These are phyloP conservation scores for Microctonus aethiopoides DNA, from an alignment of 2,888 invertebrate genomes.

Conservation along the genomic window DNA sequence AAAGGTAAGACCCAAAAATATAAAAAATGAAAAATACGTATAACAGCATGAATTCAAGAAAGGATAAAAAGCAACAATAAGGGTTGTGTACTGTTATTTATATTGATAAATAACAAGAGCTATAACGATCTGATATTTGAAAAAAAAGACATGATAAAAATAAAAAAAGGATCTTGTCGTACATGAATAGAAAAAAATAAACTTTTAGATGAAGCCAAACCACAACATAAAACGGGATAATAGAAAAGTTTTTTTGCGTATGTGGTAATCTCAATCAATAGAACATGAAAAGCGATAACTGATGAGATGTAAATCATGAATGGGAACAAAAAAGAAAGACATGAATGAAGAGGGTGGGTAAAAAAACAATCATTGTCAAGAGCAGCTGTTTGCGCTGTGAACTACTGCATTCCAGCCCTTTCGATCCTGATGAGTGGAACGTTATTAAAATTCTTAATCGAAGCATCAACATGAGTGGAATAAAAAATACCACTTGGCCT, in stretches of 20 bases:
- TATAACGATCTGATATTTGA: neutral
- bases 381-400: slow-evolving; percentile 10
- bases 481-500: slow-evolving; percentile 11
- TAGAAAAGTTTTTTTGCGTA: neutral
- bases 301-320: neutral
- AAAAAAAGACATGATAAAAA: neutral
- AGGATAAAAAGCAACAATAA: neutral
- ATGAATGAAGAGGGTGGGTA: neutral
- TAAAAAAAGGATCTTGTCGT: neutral
- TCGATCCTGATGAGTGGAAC: slow-evolving; percentile 19
- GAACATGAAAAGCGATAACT: neutral
- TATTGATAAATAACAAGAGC: neutral
- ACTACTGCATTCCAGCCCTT: slow-evolving; percentile 21
- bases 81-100: neutral
- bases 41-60: neutral
- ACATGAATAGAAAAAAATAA: neutral
- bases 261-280: neutral
- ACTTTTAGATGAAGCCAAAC: neutral
- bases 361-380: slow-evolving; percentile 14
- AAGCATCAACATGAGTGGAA: slow-evolving; percentile 10
- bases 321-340: neutral
- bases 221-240: neutral
- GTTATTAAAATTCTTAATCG: slow-evolving; percentile 30
- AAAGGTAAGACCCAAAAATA: neutral
- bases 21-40: too few species aligned